Evolutionary conservation across 2,888 invertebrate species (phyloP).

Genomic region (Diaphora mendica): DNA sequence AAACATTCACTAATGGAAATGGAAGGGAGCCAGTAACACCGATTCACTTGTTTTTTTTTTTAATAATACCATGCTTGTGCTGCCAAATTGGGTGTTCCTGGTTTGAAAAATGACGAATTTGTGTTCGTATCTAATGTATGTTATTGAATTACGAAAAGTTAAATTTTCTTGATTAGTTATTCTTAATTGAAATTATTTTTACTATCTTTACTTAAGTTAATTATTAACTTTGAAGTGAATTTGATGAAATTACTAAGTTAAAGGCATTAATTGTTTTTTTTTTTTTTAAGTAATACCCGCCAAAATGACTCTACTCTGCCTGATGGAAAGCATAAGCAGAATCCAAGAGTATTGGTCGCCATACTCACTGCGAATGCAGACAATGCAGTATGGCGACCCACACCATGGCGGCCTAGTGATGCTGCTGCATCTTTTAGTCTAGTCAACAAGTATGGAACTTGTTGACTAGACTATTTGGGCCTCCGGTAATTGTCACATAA

Average conservation of each 20-base stretch:
- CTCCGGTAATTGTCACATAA: too few relatives aligned
- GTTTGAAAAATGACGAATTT: conserved; percentile 45
- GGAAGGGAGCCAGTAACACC: conserved; percentile 79
- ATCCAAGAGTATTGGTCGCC: too few relatives aligned
- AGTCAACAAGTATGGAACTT: too few relatives aligned
- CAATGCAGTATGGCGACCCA: too few relatives aligned
- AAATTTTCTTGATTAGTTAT: neutral
- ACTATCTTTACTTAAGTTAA: neutral
- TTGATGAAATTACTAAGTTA: neutral
- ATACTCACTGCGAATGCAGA: too few relatives aligned
- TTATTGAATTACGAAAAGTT: neutral
- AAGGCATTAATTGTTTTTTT: neutral
- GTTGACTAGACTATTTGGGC: too few relatives aligned
- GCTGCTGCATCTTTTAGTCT: too few relatives aligned
- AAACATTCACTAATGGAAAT: conserved; percentile 86
- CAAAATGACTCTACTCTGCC: too few relatives aligned
- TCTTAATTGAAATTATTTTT: neutral
- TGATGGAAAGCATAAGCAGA: too few relatives aligned
- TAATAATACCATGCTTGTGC: conserved; percentile 61
- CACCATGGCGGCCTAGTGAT: too few relatives aligned
- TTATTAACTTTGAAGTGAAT: neutral
- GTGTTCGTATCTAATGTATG: neutral
- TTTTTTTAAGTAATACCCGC: too few relatives aligned
- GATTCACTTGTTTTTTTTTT: conserved; percentile 73
- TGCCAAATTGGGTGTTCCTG: conserved; percentile 71